Evolutionary conservation across 1,140 invertebrate genomes (phyloP), one percentile per base, ranked within the genome.

Genomic region (Heterodera schachtii): DNA sequence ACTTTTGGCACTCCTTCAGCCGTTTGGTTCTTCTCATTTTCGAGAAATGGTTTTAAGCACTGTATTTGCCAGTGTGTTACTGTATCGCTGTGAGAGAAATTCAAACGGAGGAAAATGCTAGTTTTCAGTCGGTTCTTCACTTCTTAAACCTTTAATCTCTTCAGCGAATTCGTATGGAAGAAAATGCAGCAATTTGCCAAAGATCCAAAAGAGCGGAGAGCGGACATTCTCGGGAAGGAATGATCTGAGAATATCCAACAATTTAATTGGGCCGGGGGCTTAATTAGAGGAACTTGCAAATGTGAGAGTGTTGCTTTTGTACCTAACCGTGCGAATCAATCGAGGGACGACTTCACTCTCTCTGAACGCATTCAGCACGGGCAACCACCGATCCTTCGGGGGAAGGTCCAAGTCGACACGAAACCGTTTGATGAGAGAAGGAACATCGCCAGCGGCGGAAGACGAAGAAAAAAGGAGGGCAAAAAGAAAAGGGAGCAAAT

Each of bases 91-190:
- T 31, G 31, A 31, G 31, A 31, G 31, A 31, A 31, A 31, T 31
- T 31, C 31, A 31, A 31, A 31, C 31, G 31, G 31, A 0, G 31
- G 31, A 31, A 31, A 31, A 31, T 31, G 31, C 31, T 1, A 31
- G 1, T 31, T 31, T 31, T 31, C 31, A 31, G n/a, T n/a, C n/a
- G n/a, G n/a, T n/a, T n/a, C n/a, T n/a, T n/a, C 31, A 31, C 31
- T 31, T 31, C 31, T 31, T 31, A 21, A n/a, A 66, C 21, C 66
- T 47, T 66, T 66, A 31, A 78, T 57, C n/a, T 78, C 76, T 69
- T 78, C 60, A 4, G 60, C 76, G 46, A 69, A 78, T 8, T 78
- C 76, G 13, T 66, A 11, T 41, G 76, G 76, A 47, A 78, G 69
- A 44, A 78, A 78, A 60, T 46, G 76, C 9, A 78, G 16, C 11